Evolutionary conservation across 2,888 invertebrate species (phyloP).

Genomic region (Amorpha juglandis): DNA sequence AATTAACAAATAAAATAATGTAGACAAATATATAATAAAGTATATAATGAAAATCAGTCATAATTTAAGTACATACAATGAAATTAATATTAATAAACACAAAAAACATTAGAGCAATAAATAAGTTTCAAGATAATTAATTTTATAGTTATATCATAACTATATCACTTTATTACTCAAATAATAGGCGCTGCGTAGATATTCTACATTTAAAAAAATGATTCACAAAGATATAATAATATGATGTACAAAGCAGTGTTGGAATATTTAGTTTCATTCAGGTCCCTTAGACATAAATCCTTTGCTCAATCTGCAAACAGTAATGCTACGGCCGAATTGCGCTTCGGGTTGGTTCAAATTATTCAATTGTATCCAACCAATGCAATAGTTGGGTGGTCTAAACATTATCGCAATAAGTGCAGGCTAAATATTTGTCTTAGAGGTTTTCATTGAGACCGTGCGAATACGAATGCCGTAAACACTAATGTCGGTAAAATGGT

Average conservation of each 20-base stretch:
- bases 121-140: neutral
- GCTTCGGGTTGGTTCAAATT: too few relatives aligned
- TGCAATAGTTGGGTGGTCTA: too few relatives aligned
- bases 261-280: conserved; percentile 64
- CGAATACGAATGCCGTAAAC: too few relatives aligned
- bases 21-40: conserved; percentile 29
- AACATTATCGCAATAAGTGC: too few relatives aligned
- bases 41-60: conserved; percentile 44
- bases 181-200: neutral
- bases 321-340: neutral
- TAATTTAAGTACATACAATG: conserved; percentile 30
- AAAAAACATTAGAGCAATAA: neutral
- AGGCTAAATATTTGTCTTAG: too few relatives aligned
- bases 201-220: neutral
- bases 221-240: neutral
- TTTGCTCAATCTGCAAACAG: neutral
- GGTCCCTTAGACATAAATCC: conserved; percentile 47
- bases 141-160: neutral
- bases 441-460: too few relatives aligned
- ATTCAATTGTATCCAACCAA: too few relatives aligned
- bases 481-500: too few relatives aligned
- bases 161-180: neutral
- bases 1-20: conserved; percentile 9
- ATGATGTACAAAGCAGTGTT: conserved; percentile 43
- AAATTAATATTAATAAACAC: neutral